Evolutionary conservation across 2,113 vertebrate species (phyloP), one percentile per base, ranked within the genome.

Genomic region (Peucedramus taeniatus): DNA sequence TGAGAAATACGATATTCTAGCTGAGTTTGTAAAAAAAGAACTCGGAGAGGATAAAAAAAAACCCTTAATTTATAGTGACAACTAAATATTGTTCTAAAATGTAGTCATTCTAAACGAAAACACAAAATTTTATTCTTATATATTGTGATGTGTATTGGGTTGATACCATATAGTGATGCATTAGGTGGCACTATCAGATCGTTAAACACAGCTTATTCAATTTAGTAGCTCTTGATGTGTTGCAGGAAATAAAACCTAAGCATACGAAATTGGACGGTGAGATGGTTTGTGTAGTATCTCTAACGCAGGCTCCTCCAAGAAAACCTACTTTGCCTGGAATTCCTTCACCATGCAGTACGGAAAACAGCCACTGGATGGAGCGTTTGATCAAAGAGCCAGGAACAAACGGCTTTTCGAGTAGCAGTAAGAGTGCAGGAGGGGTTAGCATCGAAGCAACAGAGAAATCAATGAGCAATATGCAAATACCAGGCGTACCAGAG

Each of bases 221-320:
- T 97, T 82, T 60, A 40, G 11, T 57, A 78, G 86, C 88, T 90
- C 81, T 70, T 93, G 9, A 81, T 80, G 28, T 98, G 92, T 89
- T 96, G 56, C 95, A 99, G 99, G 97, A 94, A 89, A 74, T 79
- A 87, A 96, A 90, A 21, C 68, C 63, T 33, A 97, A 97, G 74
- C 89, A 93, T 42, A 69, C 93, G 35, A 98, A 98, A 71, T 22
- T 98, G 88, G 97, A 96, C 26, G 47, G 71, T 72, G 97, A 97
- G 57, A 93, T 91, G 83, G 83, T 81, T 71, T 96, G 96, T 87
- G 95, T 89, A n/a, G 79, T 92, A 6, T 94, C 97, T 83, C 89
- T 98, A 76, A 96, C 88, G 5, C 95, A 97, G 83, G 64, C 94
- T 66, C 88, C 95, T 85, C 59, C 96, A 76, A 60, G 26, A 28